phyloP scores from a whole-genome alignment of 2,797 vertebrate species.

The Ataeniobius toweri region DNA sequence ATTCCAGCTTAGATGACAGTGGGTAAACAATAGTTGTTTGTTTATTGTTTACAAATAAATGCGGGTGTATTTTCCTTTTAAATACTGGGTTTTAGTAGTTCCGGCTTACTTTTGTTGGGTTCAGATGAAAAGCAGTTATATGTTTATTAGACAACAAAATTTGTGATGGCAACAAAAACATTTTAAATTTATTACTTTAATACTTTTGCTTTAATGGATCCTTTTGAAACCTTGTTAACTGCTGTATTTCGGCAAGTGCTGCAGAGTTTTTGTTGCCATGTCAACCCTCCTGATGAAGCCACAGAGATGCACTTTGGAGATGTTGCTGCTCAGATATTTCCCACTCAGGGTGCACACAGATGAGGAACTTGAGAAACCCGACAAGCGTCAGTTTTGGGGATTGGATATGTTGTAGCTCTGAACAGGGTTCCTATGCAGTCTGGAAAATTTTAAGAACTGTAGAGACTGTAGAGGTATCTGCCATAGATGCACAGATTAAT shows the following conservation, averaged over 20 bases:
- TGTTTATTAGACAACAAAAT: not conserved
- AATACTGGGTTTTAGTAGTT: no score
- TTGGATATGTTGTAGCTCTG: not conserved
- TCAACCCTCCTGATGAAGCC: conserved; percentile 29
- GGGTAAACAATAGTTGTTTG: no score
- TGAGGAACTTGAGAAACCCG: not conserved
- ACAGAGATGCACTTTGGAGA: conserved; percentile 5
- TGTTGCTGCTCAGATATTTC: conserved; percentile 24
- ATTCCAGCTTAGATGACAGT: not conserved
- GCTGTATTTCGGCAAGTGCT: conserved; percentile 13
- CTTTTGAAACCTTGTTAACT: conserved; percentile 2
- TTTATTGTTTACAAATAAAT: no score
- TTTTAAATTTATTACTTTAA: conserved; percentile 13
- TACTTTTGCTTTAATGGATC: conserved; percentile 13
- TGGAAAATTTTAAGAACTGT: no score
- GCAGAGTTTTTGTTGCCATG: conserved; percentile 63
- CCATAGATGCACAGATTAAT: no score
- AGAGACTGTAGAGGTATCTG: no score
- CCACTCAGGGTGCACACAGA: not conserved
- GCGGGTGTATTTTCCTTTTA: not conserved
- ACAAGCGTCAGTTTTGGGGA: not conserved
- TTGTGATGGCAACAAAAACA: not conserved
- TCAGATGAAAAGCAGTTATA: not conserved
- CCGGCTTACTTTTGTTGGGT: no score
- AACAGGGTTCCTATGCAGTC: no score